A percentile compares a stretch with the other conserved stretches of the same genome.
Evolutionary conservation across 1,140 invertebrate genomes (phyloP).

Genomic region (Drosophila sp.): DNA sequence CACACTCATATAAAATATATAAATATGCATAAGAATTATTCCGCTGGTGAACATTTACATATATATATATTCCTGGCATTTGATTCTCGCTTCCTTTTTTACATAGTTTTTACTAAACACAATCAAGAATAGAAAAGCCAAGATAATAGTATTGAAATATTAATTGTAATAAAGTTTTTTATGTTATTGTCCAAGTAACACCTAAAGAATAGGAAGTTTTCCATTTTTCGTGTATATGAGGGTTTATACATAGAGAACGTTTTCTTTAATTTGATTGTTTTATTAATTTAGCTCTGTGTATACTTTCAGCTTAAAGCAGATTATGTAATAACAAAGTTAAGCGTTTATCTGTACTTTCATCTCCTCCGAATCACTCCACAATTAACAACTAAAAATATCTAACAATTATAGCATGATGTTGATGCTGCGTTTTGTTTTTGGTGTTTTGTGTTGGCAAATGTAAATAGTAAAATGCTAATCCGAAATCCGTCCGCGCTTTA

Average conservation of each 20-base stretch:
- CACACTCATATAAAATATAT: conserved; percentile 51
- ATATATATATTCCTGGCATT: conserved; percentile 53
- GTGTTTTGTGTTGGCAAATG: conserved; percentile 45
- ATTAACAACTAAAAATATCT: conserved; percentile 74
- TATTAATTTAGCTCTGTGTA: conserved; percentile 9
- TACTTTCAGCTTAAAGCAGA: conserved; percentile 66
- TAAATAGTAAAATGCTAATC: conserved; percentile 36
- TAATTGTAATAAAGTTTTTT: conserved; percentile 41
- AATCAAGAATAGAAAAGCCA: conserved; percentile 28
- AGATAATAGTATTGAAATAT: conserved; percentile 22
- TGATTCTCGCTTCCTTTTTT: conserved; percentile 3
- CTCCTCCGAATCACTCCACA: conserved; percentile 35
- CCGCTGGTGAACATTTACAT: conserved; percentile 49
- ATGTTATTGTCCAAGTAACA: conserved; percentile 63
- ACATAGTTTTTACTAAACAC: conserved; percentile 14
- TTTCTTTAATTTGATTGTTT: conserved; percentile 30
- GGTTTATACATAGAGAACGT: conserved; percentile 38
- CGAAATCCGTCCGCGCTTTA: conserved; percentile 64
- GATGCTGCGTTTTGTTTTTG: conserved; percentile 50
- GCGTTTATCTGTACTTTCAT: conserved; percentile 35
- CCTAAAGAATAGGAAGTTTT: conserved; percentile 28
- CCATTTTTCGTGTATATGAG: conserved; percentile 1
- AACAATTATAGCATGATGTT: conserved; percentile 62
- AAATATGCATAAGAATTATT: conserved; percentile 55
- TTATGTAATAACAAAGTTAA: conserved; percentile 66